phyloP scores from a whole-genome alignment of 2,113 vertebrate species.

The Sitta europaea region DNA sequence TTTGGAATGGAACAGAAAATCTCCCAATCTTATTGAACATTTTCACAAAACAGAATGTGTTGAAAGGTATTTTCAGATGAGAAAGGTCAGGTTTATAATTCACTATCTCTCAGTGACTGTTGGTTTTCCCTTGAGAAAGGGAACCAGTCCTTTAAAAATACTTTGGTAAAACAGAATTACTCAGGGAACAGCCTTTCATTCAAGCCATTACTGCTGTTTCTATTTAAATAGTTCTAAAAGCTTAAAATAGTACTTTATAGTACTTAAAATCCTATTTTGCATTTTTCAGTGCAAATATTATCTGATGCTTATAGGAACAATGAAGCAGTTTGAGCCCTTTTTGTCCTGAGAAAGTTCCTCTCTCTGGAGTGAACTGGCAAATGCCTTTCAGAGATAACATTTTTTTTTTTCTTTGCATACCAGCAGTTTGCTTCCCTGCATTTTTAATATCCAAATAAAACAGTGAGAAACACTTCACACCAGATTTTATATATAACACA shows the following conservation, averaged over 20 bases:
- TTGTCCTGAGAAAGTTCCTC: background rate
- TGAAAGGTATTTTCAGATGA: slow-evolving; percentile 33
- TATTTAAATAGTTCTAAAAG: background rate
- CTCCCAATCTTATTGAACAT: background rate
- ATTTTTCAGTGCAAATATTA: background rate
- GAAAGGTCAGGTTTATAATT: slow-evolving; percentile 38
- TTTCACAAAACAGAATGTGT: background rate
- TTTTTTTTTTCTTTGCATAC: background rate
- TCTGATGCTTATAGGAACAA: background rate
- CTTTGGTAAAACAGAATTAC: background rate
- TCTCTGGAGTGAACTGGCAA: background rate
- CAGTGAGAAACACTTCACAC: background rate
- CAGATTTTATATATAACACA: background rate
- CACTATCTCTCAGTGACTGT: background rate
- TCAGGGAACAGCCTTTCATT: background rate
- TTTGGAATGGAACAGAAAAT: slow-evolving; percentile 17
- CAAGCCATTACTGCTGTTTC: background rate
- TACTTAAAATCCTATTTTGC: background rate
- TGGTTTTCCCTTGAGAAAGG: background rate
- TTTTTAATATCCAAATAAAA: background rate
- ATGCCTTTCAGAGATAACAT: background rate
- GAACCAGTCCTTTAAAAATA: background rate
- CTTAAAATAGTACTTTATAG: background rate
- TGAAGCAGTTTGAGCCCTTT: background rate
- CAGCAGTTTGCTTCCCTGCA: background rate